Evolutionary conservation across 2,113 vertebrate species (phyloP), one percentile per base, ranked within the genome.

Genomic region (Dendropsophus ebraccatus): DNA sequence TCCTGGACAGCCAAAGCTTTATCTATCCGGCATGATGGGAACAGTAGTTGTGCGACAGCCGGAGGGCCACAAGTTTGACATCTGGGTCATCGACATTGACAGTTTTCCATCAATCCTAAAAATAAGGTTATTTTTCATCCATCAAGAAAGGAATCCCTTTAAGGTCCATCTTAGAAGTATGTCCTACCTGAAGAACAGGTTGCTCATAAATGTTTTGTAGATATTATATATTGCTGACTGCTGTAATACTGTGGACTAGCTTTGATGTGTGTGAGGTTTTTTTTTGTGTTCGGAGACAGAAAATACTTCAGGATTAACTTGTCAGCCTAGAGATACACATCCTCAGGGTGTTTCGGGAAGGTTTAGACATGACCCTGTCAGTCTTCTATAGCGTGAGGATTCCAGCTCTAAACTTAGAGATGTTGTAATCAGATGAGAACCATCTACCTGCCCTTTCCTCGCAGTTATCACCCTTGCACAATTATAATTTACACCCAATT

Each of bases 251-350:
- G 69, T 19, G 5, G 45, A 23, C 8, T 32, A 10, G 49, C 49
- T 54, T 77, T 54, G 74, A 54, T 32, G 74, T 77, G n/a, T n/a
- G n/a, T n/a, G n/a, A n/a, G n/a, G n/a, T n/a, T n/a, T n/a, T n/a
- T 76, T 52, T 2, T 50, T 50, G 7, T 49, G n/a, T 28, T 52
- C 52, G 47, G 45, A 52, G 16, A 28, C 21, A 17, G 13, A 76
- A 76, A 76, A 9, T 76, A 50, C 32, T n/a, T 75, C 47, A 76
- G 25, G 47, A 76, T 76, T 76, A 76, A 52, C 25, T 30, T 77
- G 74, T 77, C 74, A 52, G 74, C 49, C 74, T 52, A 13, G 16
- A 54, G 74, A 32, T 50, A 76, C 9, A 76, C 74, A 32, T 77
- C 74, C 73, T 52, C 25, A 30, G 47, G 73, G 73, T 52, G 73